These are phyloP conservation scores for Notocelia uddmanniana DNA, from an alignment of 2,888 invertebrate genomes.

Conservation along the genomic window DNA sequence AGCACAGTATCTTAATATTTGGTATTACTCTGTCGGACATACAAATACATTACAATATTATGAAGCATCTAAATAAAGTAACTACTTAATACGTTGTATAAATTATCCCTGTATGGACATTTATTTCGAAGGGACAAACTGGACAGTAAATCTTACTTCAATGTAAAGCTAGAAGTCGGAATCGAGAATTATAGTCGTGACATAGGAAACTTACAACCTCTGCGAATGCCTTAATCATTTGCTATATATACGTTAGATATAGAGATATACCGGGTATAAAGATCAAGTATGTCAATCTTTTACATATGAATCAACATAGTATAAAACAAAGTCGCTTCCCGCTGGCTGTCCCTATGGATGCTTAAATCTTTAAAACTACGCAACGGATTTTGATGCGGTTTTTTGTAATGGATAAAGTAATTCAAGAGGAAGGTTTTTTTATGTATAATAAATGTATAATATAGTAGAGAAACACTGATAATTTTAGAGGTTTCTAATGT, in stretches of 20 bases:
- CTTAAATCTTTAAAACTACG: too few relatives aligned
- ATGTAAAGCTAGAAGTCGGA: slow-evolving; percentile 7
- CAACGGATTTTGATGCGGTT: too few relatives aligned
- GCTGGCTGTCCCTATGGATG: too few relatives aligned
- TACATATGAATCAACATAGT: too few relatives aligned
- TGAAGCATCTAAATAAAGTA: slow-evolving; percentile 22
- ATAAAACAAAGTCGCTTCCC: too few relatives aligned
- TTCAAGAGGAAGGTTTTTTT: too few relatives aligned
- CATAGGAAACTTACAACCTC: background rate
- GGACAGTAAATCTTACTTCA: slow-evolving; percentile 4
- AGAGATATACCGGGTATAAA: too few relatives aligned
- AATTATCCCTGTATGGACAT: slow-evolving; percentile 5
- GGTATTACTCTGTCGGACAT: slow-evolving; percentile 1
- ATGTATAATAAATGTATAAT: too few relatives aligned
- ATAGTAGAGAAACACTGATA: too few relatives aligned
- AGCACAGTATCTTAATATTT: background rate
- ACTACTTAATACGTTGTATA: slow-evolving; percentile 16
- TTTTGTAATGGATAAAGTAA: too few relatives aligned
- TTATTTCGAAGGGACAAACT: slow-evolving; percentile 1
- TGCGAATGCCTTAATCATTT: background rate
- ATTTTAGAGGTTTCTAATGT: too few relatives aligned
- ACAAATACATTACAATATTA: slow-evolving; percentile 10
- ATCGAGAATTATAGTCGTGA: background rate
- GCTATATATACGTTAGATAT: background rate
- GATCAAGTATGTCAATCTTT: too few relatives aligned